A percentile compares a stretch with the other conserved stretches of the same genome.
Conservation (phyloP, 2,797 vertebrate genomes). For the Capromys pilorides region DNA sequence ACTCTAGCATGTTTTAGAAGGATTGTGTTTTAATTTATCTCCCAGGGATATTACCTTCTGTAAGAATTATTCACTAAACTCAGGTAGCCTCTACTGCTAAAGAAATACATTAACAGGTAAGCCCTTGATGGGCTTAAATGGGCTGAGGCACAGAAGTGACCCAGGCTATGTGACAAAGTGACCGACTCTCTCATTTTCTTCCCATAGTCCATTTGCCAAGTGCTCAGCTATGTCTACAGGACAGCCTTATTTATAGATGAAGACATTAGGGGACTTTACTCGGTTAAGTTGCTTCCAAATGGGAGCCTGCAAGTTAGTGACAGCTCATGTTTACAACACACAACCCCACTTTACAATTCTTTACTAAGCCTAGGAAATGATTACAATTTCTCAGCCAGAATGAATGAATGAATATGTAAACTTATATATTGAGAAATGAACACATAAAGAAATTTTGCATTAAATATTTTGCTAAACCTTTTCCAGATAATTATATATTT, state of each 20-base stretch:
- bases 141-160: background rate
- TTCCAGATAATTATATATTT: background rate
- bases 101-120: slow-evolving; percentile 33
- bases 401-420: background rate
- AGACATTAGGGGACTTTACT: background rate
- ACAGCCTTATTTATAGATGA: slow-evolving; percentile 39
- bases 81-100: background rate
- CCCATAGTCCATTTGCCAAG: slow-evolving; percentile 53
- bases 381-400: background rate
- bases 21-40: background rate
- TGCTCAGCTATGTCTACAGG: slow-evolving; percentile 15
- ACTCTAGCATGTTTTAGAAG: background rate
- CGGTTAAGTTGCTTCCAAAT: slow-evolving; percentile 45
- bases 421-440: background rate
- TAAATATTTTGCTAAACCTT: background rate
- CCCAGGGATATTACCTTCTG: too few species aligned
- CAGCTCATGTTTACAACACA: background rate
- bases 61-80: background rate
- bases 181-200: slow-evolving; percentile 47
- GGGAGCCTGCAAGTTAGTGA: background rate
- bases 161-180: slow-evolving; percentile 16
- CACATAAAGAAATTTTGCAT: background rate
- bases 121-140: slow-evolving; percentile 6
- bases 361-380: background rate
- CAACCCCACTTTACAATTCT: background rate